These are phyloP conservation scores for Synergus japonicus DNA, from an alignment of 2,888 invertebrate genomes.

Conservation along the genomic window DNA sequence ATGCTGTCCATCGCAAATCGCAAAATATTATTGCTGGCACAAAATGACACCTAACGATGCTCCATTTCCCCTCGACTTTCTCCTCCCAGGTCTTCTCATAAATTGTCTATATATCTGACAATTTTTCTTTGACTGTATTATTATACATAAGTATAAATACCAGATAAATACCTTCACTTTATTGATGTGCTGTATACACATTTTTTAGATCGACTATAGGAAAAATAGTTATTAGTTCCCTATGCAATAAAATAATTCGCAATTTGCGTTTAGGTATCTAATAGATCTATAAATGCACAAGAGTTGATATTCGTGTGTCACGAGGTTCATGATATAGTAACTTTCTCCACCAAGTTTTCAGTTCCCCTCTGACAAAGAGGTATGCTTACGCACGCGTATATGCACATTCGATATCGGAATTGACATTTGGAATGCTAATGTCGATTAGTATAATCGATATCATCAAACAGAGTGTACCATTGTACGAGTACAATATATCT, in stretches of 20 bases:
- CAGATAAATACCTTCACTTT: not conserved
- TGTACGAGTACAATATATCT: constrained; percentile 29
- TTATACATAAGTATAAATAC: not conserved
- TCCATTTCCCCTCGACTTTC: constrained; percentile 11
- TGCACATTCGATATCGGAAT: constrained; percentile 50
- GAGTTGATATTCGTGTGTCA: constrained; percentile 7
- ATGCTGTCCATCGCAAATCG: not conserved
- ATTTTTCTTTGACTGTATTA: not conserved
- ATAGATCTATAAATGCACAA: constrained; percentile 3
- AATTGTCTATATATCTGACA: not conserved
- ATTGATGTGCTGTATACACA: not conserved
- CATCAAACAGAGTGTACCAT: constrained; percentile 47
- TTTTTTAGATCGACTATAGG: not conserved
- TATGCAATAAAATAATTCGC: not conserved
- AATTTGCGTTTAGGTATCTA: not conserved
- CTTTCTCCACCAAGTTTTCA: constrained; percentile 13
- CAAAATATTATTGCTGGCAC: not conserved
- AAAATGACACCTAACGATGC: not conserved
- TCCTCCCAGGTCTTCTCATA: constrained; percentile 1
- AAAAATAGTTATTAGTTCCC: not conserved
- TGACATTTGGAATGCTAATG: constrained; percentile 67
- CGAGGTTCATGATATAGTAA: constrained; percentile 17
- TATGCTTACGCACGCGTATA: constrained; percentile 28
- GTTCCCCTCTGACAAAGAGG: constrained; percentile 1
- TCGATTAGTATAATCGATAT: constrained; percentile 63